Conservation (phyloP, 2,113 vertebrate species). For the Sceloporus undulatus region DNA sequence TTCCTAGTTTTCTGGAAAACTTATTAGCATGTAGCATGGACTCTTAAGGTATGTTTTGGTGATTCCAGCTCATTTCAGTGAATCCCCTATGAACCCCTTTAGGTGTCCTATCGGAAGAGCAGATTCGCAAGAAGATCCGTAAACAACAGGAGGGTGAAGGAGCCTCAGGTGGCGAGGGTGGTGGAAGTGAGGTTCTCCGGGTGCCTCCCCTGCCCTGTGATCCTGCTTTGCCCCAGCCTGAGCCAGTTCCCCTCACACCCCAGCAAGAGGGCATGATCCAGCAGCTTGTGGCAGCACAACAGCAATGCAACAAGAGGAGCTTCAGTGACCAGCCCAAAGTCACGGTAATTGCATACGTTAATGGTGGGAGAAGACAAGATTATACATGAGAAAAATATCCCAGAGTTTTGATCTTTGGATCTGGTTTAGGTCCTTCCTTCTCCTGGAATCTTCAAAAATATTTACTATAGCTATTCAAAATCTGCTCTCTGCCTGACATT, state of each 20-base stretch:
- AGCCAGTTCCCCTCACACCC: constrained; percentile 65
- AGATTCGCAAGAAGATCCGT: constrained; percentile 76
- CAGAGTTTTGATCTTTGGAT: not conserved
- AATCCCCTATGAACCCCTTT: not conserved
- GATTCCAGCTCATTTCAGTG: not conserved
- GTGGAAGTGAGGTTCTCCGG: constrained; percentile 56
- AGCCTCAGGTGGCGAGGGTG: constrained; percentile 15
- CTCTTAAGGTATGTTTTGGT: not conserved
- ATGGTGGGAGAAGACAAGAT: not conserved
- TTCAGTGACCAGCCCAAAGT: constrained; percentile 82
- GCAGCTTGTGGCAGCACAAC: constrained; percentile 76
- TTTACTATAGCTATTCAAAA: not conserved
- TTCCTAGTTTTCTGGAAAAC: too few species aligned
- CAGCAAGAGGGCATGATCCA: constrained; percentile 79
- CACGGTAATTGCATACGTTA: constrained; percentile 65
- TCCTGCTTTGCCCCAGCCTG: constrained; percentile 24
- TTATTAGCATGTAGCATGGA: not conserved
- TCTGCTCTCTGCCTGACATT: not conserved
- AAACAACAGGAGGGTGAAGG: constrained; percentile 66
- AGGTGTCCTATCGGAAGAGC: constrained; percentile 80
- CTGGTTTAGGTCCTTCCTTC: not conserved
- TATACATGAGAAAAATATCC: not conserved
- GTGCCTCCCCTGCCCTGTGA: constrained; percentile 47
- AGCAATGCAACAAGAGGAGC: constrained; percentile 80
- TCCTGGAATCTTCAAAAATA: not conserved